These are phyloP conservation scores for Muscicapa comitata DNA, from an alignment of 2,797 vertebrate species.

Conservation along the genomic window DNA sequence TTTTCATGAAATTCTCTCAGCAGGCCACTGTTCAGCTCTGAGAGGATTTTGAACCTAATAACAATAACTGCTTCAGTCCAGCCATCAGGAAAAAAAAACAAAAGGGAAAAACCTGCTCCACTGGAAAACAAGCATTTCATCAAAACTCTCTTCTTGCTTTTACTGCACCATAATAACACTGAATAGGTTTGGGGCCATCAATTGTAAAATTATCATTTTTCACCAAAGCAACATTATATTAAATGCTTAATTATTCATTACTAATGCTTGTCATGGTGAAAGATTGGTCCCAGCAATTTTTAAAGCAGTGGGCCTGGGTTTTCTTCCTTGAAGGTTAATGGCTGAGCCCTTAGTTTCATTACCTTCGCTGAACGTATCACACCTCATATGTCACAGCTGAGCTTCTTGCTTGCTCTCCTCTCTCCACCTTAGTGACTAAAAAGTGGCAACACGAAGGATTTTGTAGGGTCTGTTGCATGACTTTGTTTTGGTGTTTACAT, in stretches of 20 bases:
- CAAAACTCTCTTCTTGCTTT: conserved; percentile 58
- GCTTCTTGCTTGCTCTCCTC: background rate
- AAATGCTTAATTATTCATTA: conserved; percentile 98
- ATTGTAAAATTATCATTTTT: conserved; percentile 90
- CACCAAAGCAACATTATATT: conserved; percentile 87
- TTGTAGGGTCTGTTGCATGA: conserved; percentile 7
- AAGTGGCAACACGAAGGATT: background rate
- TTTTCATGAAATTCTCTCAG: conserved; percentile 91
- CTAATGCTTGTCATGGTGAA: conserved; percentile 90
- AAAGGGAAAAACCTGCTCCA: conserved; percentile 11
- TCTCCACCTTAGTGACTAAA: conserved; percentile 60
- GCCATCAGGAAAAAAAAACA: conserved; percentile 79
- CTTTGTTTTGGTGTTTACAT: conserved; percentile 64
- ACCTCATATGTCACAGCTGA: conserved; percentile 80
- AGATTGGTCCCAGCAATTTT: conserved; percentile 85
- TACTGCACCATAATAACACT: conserved; percentile 78
- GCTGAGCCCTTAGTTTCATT: conserved; percentile 81
- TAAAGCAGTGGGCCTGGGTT: conserved; percentile 83
- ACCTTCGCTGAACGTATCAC: conserved; percentile 78
- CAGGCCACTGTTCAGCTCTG: conserved; percentile 83
- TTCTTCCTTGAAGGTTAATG: conserved; percentile 89
- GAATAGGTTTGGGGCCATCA: conserved; percentile 86
- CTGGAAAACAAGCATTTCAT: conserved; percentile 82
- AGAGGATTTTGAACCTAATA: conserved; percentile 85
- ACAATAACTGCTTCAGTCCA: conserved; percentile 77